Percentiles rank a stretch among this genome's conserved stretches.
Conservation (phyloP, 1,140 invertebrate species). For the Nylanderia fulva region DNA sequence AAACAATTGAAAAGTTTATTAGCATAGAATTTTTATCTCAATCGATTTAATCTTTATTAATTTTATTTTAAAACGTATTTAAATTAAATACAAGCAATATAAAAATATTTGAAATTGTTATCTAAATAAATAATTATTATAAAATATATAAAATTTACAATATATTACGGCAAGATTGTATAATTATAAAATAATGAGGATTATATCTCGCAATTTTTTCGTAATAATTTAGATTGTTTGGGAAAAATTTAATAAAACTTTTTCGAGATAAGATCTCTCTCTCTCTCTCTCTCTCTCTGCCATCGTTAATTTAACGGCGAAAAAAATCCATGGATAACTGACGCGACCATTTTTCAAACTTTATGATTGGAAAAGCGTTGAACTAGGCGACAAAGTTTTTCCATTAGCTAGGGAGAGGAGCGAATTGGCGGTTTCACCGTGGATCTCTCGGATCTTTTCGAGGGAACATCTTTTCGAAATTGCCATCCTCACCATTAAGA, state of each 20-base stretch:
- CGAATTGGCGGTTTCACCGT: constrained; percentile 18
- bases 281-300: too few species aligned
- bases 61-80: neutral
- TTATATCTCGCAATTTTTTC: neutral
- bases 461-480: constrained; percentile 58
- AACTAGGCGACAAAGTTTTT: constrained; percentile 72
- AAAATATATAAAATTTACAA: neutral
- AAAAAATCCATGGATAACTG: constrained; percentile 21
- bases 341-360: constrained; percentile 65
- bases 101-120: neutral
- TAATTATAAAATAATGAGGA: neutral
- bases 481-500: constrained; percentile 67
- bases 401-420: constrained; percentile 66
- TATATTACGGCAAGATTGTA: neutral
- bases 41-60: neutral
- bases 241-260: neutral
- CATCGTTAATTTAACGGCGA: constrained; percentile 33
- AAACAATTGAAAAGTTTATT: neutral
- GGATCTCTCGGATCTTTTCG: constrained; percentile 6
- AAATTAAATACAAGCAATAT: neutral
- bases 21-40: neutral
- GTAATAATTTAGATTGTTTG: neutral
- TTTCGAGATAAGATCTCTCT: neutral
- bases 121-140: neutral
- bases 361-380: constrained; percentile 73